These are phyloP conservation scores for Hyposoter didymator DNA, from an alignment of 2,888 invertebrate species.

Conservation along the genomic window DNA sequence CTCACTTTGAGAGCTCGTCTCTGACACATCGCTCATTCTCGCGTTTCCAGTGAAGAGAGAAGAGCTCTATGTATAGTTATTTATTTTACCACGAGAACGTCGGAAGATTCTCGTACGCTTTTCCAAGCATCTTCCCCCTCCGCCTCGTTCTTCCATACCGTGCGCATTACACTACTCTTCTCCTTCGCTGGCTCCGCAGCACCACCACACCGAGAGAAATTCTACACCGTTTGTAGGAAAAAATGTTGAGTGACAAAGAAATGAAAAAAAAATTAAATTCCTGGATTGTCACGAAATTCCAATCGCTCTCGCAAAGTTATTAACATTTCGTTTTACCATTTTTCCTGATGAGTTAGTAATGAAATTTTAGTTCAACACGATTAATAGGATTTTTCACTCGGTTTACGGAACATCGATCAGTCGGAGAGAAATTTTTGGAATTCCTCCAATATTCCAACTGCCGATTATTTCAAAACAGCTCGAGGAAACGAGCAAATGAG, in stretches of 20 bases:
- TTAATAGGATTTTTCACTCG: neutral
- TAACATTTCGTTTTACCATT: neutral
- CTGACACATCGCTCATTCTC: conserved; percentile 56
- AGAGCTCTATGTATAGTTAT: conserved; percentile 48
- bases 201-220: conserved; percentile 49
- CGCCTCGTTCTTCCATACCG: neutral
- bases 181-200: conserved; percentile 8
- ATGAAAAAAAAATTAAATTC: neutral
- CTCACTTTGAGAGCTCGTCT: conserved; percentile 39
- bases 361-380: neutral
- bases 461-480: neutral
- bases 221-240: conserved; percentile 24
- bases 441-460: neutral
- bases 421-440: neutral
- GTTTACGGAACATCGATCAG: neutral
- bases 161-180: conserved; percentile 40
- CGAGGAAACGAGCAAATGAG: neutral
- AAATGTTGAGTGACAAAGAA: neutral
- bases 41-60: conserved; percentile 34
- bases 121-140: neutral
- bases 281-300: neutral
- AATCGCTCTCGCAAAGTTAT: neutral
- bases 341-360: neutral
- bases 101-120: conserved; percentile 24
- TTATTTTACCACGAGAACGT: conserved; percentile 51